Evolutionary conservation across 1,140 invertebrate genomes (phyloP).

Genomic region (Tribolium castaneum): DNA sequence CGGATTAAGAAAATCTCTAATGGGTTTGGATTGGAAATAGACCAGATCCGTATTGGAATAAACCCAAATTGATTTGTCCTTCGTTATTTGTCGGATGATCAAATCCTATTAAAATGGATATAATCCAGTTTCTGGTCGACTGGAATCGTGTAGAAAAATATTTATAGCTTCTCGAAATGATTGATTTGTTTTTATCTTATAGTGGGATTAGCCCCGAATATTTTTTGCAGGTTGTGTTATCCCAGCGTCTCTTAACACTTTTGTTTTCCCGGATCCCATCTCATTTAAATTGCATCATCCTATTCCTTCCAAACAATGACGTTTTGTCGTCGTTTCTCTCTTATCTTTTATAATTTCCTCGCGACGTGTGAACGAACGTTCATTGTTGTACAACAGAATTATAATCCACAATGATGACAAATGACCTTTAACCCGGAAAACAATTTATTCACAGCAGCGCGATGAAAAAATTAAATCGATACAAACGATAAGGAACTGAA

Average conservation of each 20-base stretch:
- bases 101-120: background rate
- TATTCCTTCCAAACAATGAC: slow-evolving; percentile 10
- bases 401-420: slow-evolving; percentile 31
- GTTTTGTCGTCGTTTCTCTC: background rate
- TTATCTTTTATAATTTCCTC: slow-evolving; percentile 23
- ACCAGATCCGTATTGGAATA: background rate
- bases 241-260: background rate
- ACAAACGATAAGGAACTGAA: slow-evolving; percentile 12
- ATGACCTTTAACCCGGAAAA: slow-evolving; percentile 24
- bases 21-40: background rate
- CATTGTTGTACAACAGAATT: slow-evolving; percentile 17
- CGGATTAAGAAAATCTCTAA: background rate
- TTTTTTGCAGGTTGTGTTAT: background rate
- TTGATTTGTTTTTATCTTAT: background rate
- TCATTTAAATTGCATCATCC: slow-evolving; percentile 13
- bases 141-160: background rate
- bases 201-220: background rate
- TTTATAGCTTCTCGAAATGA: background rate
- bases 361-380: slow-evolving; percentile 27
- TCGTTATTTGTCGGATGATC: background rate
- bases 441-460: background rate
- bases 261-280: background rate
- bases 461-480: slow-evolving; percentile 3
- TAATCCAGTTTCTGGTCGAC: background rate
- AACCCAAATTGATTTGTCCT: slow-evolving; percentile 15